Evolutionary conservation across 2,797 vertebrate genomes (phyloP), one percentile per base, ranked within the genome.

Genomic region (Brachyrhaphis roseni): DNA sequence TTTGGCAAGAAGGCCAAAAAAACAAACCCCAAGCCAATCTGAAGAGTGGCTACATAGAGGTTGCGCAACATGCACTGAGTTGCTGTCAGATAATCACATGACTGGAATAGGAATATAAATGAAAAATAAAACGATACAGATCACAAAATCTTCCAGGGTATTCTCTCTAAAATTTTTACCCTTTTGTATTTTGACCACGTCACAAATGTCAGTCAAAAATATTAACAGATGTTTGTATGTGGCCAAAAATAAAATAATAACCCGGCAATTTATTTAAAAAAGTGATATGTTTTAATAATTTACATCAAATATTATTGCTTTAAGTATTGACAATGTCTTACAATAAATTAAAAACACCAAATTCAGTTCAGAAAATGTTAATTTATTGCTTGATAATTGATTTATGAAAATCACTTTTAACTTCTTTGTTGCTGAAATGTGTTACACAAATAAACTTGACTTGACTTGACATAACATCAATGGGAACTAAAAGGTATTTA

Each of bases 1-100:
- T 71, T 78, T 53, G 68, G 75, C 80, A 86, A 77, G 20, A 80
- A 71, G 4, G 41, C 18, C 11, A 72, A 72, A 28, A 72, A 0
- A n/a, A 43, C 16, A 47, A 47, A 64, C 18, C 51, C 5, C 0
- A 5, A 55, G 18, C 20, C n/a, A 23, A 18, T 45, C 47, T 47
- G n/a, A 4, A 28, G 13, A 31, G 45, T 13, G 72, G 28, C 34
- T 26, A 5, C 36, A 26, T 45, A 1, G 5, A 28, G 26, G 1
- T 16, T 71, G 13, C 11, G 26, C 41, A 45, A 4, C 26, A 28
- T 26, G 3, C 11, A 2, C 68, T 15, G 41, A 28, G 13, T 6
- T 13, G 2, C 41, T 45, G 39, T 15, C 12, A 28, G 26, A 28
- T n/a, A 8, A 71, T 15, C 68, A 26, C 64, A 26, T 39, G 64